Percentiles rank a stretch among this genome's conserved stretches.
These are phyloP conservation scores for Actinopyga echinites DNA, from an alignment of 53 echinoderm and acorn worm species.

Conservation along the genomic window DNA sequence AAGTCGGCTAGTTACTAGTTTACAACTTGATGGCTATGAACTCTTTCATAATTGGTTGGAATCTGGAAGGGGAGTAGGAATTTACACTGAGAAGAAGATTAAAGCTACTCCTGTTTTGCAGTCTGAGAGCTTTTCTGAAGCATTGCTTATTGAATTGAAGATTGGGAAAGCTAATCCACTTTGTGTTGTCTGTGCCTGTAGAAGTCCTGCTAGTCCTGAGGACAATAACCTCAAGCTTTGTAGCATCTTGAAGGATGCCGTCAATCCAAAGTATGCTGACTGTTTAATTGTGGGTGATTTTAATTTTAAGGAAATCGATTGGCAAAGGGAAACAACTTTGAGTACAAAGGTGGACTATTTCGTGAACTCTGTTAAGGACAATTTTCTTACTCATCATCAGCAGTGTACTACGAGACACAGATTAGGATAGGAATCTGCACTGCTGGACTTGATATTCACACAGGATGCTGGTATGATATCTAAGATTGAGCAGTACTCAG, in stretches of 20 bases:
- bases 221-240: not conserved
- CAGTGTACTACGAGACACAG: not conserved
- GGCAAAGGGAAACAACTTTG: not conserved
- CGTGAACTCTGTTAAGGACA: not conserved
- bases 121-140: not conserved
- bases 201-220: constrained; percentile 6
- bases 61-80: not conserved
- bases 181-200: constrained; percentile 5
- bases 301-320: constrained; percentile 16
- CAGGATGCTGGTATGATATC: not conserved
- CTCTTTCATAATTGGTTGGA: constrained; percentile 1
- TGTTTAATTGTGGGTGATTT: constrained; percentile 10
- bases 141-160: not conserved
- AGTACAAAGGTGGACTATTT: not conserved
- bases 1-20: not conserved
- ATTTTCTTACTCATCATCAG: not conserved
- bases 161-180: not conserved
- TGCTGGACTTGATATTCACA: constrained; percentile 23
- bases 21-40: constrained; percentile 12
- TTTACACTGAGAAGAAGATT: not conserved
- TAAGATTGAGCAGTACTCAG: constrained; percentile 6
- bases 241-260: not conserved
- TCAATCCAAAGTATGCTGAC: not conserved
- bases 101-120: not conserved
- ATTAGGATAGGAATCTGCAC: constrained; percentile 12